A percentile compares a stretch with the other conserved stretches of the same genome.
Conservation (phyloP, 2,113 vertebrate species). For the Dolichallabes microphthalmus region DNA sequence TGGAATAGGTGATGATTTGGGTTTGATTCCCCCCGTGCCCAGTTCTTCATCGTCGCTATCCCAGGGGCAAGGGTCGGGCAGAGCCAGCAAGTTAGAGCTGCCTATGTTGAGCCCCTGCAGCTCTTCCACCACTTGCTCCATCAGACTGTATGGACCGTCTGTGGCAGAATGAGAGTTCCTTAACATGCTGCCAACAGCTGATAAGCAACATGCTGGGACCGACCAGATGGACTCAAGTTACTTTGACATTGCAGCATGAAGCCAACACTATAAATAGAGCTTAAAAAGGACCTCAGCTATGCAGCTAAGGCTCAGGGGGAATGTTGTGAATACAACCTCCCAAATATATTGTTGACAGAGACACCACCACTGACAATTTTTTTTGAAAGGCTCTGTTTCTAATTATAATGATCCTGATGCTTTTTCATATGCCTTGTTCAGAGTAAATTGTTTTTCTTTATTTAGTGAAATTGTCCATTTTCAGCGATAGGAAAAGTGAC, state of each 20-base stretch:
- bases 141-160: conserved; percentile 76
- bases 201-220: conserved; percentile 84
- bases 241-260: conserved; percentile 90
- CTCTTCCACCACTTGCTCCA: conserved; percentile 82
- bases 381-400: not conserved
- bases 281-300: conserved; percentile 77
- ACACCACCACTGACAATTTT: not conserved
- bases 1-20: conserved; percentile 69
- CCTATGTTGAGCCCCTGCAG: conserved; percentile 66
- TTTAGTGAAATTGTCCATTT: not conserved
- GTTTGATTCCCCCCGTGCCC: conserved; percentile 61
- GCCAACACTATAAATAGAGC: conserved; percentile 91
- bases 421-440: not conserved
- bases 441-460: not conserved
- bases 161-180: conserved; percentile 68
- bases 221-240: conserved; percentile 90
- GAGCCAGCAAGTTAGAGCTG: conserved; percentile 51
- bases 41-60: conserved; percentile 67
- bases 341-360: conserved; percentile 28
- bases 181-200: conserved; percentile 72
- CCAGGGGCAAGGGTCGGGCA: conserved; percentile 48
- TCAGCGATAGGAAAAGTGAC: not conserved
- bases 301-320: conserved; percentile 66
- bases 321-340: conserved; percentile 59
- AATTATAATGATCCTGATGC: not conserved